Evolutionary conservation across 2,797 vertebrate genomes (phyloP).

Genomic region (Kryptolebias ocellatus): DNA sequence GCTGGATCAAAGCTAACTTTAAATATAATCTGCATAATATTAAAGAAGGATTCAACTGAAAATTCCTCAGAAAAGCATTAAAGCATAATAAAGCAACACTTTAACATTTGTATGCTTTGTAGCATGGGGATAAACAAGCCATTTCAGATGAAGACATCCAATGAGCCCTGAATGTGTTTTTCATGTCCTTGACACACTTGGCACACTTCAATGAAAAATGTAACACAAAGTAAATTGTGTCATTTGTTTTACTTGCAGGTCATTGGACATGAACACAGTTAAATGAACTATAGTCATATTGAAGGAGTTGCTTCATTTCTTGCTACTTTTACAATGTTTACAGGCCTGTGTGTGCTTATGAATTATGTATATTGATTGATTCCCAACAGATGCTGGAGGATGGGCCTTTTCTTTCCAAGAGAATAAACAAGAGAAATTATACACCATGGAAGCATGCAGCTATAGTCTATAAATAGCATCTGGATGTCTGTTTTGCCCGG

Average conservation of each 20-base stretch:
- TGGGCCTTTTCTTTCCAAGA: constrained; percentile 54
- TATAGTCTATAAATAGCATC: constrained; percentile 78
- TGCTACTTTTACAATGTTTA: constrained; percentile 28
- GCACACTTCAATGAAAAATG: constrained; percentile 19
- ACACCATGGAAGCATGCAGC: constrained; percentile 65
- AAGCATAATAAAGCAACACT: too few species aligned
- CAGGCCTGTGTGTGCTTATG: constrained; percentile 54
- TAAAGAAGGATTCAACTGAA: too few species aligned
- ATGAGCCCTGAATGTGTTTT: constrained; percentile 18
- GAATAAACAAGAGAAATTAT: constrained; percentile 82
- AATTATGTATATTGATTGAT: constrained; percentile 78
- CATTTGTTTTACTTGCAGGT: constrained; percentile 40
- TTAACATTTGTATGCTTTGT: too few species aligned
- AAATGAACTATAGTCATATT: constrained; percentile 46
- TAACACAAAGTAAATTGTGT: constrained; percentile 43
- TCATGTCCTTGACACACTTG: constrained; percentile 17
- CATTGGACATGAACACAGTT: constrained; percentile 33
- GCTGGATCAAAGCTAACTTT: too few species aligned
- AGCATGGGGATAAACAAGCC: not conserved
- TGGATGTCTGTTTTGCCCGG: constrained; percentile 61
- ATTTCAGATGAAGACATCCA: constrained; percentile 9
- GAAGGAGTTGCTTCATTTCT: constrained; percentile 59
- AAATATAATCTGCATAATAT: too few species aligned
- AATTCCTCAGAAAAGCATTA: too few species aligned
- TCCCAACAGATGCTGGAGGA: constrained; percentile 67